phyloP scores from a whole-genome alignment of 2,797 vertebrate species.

The Heterohyrax brucei region DNA sequence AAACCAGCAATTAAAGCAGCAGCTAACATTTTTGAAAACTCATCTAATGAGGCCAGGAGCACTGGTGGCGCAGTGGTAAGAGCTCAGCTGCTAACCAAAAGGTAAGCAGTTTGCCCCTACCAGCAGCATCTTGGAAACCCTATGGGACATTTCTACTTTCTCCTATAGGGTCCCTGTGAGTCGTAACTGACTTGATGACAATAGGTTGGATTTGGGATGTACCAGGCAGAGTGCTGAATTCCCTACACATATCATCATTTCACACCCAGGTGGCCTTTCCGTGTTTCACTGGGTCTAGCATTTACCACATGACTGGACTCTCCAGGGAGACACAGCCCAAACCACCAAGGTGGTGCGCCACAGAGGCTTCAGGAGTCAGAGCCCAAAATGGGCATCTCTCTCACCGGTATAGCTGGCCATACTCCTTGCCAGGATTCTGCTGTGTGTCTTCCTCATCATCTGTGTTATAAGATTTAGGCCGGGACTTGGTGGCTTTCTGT shows the following conservation, averaged over 20 bases:
- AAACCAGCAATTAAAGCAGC: neutral
- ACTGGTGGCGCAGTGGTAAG: too few species aligned
- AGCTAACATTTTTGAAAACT: constrained; percentile 26
- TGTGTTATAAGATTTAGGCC: constrained; percentile 92
- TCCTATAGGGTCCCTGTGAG: too few species aligned
- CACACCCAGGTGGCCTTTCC: neutral
- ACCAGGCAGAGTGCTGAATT: neutral
- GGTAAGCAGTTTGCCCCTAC: too few species aligned
- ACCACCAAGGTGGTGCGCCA: neutral
- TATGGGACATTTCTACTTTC: too few species aligned
- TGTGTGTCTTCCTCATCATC: constrained; percentile 95
- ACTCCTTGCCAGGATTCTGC: constrained; percentile 93
- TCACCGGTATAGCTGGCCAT: constrained; percentile 95
- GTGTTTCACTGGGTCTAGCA: neutral
- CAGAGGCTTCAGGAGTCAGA: neutral
- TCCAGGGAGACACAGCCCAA: neutral
- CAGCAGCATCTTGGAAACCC: too few species aligned
- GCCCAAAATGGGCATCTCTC: neutral
- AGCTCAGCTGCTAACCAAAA: too few species aligned
- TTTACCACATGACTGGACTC: neutral
- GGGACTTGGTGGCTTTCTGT: constrained; percentile 95
- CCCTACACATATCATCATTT: neutral
- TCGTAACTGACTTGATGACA: too few species aligned
- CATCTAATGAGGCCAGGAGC: neutral
- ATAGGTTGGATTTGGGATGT: too few species aligned